phyloP scores from a whole-genome alignment of 2,797 vertebrate genomes.

The Antrozous pallidus region DNA sequence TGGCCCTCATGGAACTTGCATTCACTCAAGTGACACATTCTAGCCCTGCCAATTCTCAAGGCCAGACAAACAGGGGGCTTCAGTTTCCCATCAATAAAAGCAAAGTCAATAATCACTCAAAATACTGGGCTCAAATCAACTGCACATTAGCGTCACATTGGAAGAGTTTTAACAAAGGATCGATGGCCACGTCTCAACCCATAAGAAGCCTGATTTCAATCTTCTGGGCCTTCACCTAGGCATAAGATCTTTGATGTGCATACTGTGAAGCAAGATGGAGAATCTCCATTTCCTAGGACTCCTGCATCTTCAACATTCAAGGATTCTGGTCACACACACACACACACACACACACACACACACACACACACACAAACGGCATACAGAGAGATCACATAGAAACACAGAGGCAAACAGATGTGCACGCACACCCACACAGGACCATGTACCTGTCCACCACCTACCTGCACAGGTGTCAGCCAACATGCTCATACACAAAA shows the following conservation, averaged over 20 bases:
- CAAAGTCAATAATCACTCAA: no score
- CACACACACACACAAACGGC: neutral
- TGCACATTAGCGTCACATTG: neutral
- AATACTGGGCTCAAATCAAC: neutral
- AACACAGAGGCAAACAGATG: neutral
- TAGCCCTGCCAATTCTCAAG: neutral
- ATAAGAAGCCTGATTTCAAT: neutral
- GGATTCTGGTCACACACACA: neutral
- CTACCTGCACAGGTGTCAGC: neutral
- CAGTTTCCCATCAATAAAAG: no score
- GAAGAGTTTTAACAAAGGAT: neutral
- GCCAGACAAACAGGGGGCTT: no score
- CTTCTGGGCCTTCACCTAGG: no score
- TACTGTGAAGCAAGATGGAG: neutral
- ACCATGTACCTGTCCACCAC: fast-evolving
- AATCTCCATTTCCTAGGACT: neutral
- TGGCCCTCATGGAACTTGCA: neutral
- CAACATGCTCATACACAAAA: neutral
- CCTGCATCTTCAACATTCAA: neutral
- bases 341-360: neutral
- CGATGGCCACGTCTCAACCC: neutral
- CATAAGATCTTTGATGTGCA: no score
- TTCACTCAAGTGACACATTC: neutral
- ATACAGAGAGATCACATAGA: neutral
- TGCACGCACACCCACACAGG: neutral